These are phyloP conservation scores for Galaxea fascicularis DNA, from an alignment of 92 coral and sea anemone species.

Conservation along the genomic window DNA sequence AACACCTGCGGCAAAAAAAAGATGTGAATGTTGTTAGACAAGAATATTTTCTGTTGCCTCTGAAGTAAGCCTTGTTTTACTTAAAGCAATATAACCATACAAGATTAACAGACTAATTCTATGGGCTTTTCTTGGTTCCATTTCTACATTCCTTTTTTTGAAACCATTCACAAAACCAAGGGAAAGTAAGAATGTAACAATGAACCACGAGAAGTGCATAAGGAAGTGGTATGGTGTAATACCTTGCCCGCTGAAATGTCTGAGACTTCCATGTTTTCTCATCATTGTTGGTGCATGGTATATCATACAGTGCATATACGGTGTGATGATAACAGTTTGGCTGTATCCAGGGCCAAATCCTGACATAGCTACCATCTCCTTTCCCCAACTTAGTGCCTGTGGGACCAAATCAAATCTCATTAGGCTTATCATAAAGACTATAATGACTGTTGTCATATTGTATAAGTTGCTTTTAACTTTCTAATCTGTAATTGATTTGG, in stretches of 20 bases:
- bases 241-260: slow-evolving; percentile 25
- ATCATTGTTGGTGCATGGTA: slow-evolving; percentile 33
- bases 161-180: neutral
- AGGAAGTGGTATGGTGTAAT: too few species aligned
- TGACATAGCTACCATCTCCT: slow-evolving; percentile 42
- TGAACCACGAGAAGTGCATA: neutral
- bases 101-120: too few species aligned
- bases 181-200: neutral
- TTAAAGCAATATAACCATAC: neutral
- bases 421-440: too few species aligned
- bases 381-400: slow-evolving; percentile 53
- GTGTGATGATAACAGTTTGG: slow-evolving; percentile 52
- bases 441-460: too few species aligned
- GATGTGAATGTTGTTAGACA: neutral
- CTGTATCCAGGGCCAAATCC: slow-evolving; percentile 46
- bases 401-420: neutral
- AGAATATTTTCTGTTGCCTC: neutral
- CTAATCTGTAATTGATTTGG: too few species aligned
- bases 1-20: neutral
- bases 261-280: slow-evolving; percentile 19
- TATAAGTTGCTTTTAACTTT: too few species aligned
- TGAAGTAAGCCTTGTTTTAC: neutral
- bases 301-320: slow-evolving; percentile 48
- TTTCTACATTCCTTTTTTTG: too few species aligned
- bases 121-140: too few species aligned